Conservation (phyloP, 2,113 vertebrate genomes). For the Athene noctua region DNA sequence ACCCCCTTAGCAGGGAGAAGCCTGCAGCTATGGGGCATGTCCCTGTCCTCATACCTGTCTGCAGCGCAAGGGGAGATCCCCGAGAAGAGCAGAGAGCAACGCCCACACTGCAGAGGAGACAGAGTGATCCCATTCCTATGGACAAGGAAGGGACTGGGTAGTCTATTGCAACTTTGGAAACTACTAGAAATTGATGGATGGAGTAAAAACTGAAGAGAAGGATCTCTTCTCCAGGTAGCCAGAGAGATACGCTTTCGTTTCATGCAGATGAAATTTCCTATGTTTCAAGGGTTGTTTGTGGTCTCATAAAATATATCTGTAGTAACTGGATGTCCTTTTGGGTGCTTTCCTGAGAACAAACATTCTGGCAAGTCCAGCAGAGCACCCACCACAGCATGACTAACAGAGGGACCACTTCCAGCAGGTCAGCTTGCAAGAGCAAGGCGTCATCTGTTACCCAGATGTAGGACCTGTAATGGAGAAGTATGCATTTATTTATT, state of each 20-base stretch:
- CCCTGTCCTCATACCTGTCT: not conserved
- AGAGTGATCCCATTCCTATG: not conserved
- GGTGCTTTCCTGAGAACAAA: not conserved
- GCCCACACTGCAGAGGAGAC: not conserved
- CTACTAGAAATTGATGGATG: not conserved
- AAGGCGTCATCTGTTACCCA: not conserved
- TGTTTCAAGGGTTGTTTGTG: not conserved
- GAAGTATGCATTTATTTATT: not conserved
- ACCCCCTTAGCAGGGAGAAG: not conserved
- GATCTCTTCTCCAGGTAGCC: not conserved
- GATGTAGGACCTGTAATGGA: not conserved
- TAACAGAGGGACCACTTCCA: not conserved
- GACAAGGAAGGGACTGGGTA: not conserved
- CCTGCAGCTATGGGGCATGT: not conserved
- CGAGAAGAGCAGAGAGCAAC: not conserved
- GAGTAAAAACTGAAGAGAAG: not conserved
- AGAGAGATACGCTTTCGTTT: not conserved
- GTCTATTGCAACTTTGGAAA: not conserved
- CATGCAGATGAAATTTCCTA: not conserved
- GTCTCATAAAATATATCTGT: not conserved
- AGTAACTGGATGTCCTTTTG: not conserved
- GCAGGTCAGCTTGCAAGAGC: not conserved
- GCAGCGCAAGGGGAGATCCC: accelerated
- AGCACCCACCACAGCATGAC: not conserved
- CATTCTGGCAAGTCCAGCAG: not conserved